Evolutionary conservation across 2,113 vertebrate genomes (phyloP).

Genomic region (Callipepla californica): DNA sequence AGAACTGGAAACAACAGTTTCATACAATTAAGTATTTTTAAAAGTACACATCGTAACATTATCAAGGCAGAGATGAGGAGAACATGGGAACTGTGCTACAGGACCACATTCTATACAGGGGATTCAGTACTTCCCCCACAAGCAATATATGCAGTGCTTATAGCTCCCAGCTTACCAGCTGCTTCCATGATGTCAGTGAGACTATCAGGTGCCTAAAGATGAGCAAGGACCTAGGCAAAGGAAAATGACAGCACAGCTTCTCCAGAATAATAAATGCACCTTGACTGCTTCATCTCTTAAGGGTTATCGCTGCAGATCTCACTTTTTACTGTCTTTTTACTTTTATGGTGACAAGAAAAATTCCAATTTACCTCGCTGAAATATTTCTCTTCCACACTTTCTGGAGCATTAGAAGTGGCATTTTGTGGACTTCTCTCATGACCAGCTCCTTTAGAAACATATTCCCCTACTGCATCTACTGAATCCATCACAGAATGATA

Average conservation of each 20-base stretch:
- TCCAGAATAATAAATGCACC: neutral
- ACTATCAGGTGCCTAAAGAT: neutral
- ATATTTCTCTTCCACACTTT: neutral
- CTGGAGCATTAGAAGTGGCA: neutral
- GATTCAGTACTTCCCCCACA: neutral
- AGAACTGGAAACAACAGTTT: neutral
- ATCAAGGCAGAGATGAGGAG: neutral
- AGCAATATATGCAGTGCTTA: neutral
- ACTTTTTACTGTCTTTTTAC: neutral
- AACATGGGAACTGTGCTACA: fast-evolving
- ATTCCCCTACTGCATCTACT: fast-evolving
- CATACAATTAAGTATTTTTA: neutral
- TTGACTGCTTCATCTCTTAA: neutral
- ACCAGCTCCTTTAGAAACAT: neutral
- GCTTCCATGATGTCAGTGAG: neutral
- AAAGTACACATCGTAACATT: neutral
- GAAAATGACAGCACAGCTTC: neutral
- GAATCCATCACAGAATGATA: neutral
- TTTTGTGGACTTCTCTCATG: neutral
- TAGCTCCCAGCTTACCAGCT: neutral
- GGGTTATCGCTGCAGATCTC: neutral
- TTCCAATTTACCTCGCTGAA: neutral
- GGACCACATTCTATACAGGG: neutral
- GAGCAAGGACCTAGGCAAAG: neutral
- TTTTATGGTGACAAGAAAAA: neutral